Base-by-base conservation (phyloP, 2,888 invertebrate species). In the Augiades crinisus region DNA sequence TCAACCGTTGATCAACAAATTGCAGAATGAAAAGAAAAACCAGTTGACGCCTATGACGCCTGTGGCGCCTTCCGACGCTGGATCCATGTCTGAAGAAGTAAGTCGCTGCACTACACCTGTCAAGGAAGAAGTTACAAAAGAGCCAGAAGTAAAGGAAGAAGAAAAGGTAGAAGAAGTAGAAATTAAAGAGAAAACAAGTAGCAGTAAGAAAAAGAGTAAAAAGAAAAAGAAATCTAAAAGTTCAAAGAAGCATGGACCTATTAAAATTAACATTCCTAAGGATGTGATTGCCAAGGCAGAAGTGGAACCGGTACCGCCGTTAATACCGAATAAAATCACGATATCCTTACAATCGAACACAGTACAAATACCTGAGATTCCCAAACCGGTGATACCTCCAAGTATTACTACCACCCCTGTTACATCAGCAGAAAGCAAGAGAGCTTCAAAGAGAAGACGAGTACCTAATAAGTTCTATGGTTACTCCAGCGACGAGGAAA, bases 391-490 rank as follows among this genome's bases (percentile, higher is more conserved):
- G 33, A 24, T 46, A 54, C 58, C 65, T 3, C 12, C 43, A 7
- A 60, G 60, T 13, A 63, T 62, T 22, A 60, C 62, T 2, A 67
- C 58, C 36, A 67, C 70, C 22, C 60, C 73, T 13, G 73, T 81
- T 37, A 72, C 75, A 13, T 67, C 77, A 5, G 61, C 87, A 3
- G 94, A 94, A 64, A 93, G 81, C 12, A 95, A 93, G 68, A 90
- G 96, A 27, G 92, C 93, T 1, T 96, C 96, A 0, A 96, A 96
- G 78, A 91, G 96, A 54, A 91, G 95, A 64, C 84, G 96, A 31
- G 93, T 96, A 19, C 96, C 95, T 0, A 96, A 96, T 68, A 95
- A 94, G 69, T 96, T 96, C 74, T 96, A 96, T 70, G 96, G 96
- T 0, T 96, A 96, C 72, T 95, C 96, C 0, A 96, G 96, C 72